Evolutionary conservation across 2,888 invertebrate species (phyloP), one percentile per base, ranked within the genome.

Genomic region (Graphium colonna): DNA sequence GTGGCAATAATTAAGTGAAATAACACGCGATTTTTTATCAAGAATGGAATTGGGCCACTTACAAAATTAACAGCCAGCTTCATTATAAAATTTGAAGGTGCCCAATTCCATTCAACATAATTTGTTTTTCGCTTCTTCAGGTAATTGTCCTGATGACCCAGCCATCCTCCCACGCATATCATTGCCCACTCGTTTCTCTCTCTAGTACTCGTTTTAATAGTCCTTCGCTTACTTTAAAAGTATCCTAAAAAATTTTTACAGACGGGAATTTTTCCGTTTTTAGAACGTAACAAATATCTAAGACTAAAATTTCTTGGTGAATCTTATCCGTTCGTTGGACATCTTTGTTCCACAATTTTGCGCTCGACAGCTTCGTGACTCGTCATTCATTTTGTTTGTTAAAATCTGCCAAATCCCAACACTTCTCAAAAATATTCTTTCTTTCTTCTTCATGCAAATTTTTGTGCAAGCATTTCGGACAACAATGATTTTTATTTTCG

Each of bases 1-100:
- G 28, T 44, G 28, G 44, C 28, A 44, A 21, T 21, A n/a, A 31
- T 28, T 28, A 44, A 28, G 28, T 44, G n/a, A 15, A 31, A 44
- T 28, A 44, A 44, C 0, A 15, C 13, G 15, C 44, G 28, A 26
- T 31, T 31, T 44, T 13, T 44, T 44, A 44, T 44, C 44, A 31
- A 44, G 16, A 15, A 44, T 44, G 44, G 13, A 44, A 13, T 44
- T 31, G 10, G 31, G 44, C 44, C 44, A 44, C 44, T 42, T 16
- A 3, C 21, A 5, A 21, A 21, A 21, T 21, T 21, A 21, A 21
- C 21, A 21, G 21, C 21, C 21, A 21, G 2, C 2, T 21, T 21
- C 21, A 21, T 21, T 21, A 21, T 21, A 33, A 45, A 45, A 21
- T 21, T 21, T 21, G 21, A 21, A n/a, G n/a, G n/a, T n/a, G n/a